These are phyloP conservation scores for Benitochromis conjunctus DNA, from an alignment of 2,113 vertebrate species.

Conservation along the genomic window DNA sequence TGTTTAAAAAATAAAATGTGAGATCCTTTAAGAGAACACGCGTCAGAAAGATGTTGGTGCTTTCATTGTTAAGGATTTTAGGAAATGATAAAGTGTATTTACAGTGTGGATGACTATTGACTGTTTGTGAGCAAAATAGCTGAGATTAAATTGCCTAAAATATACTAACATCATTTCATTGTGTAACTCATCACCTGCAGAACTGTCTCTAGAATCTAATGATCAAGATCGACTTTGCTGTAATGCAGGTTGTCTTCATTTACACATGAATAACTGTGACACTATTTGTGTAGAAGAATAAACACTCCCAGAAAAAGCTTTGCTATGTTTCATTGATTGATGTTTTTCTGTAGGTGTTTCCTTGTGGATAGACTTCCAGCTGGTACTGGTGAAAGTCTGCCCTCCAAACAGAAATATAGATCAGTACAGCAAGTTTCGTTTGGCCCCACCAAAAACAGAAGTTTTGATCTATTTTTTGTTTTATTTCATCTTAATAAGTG, in stretches of 20 bases:
- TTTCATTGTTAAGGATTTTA: background rate
- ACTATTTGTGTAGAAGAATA: background rate
- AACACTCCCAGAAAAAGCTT: accelerated
- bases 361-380: background rate
- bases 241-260: background rate
- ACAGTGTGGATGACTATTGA: background rate
- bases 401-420: background rate
- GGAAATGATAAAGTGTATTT: background rate
- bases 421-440: background rate
- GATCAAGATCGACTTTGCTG: background rate
- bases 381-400: background rate
- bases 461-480: too few species aligned
- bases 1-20: background rate
- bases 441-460: background rate
- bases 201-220: background rate
- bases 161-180: background rate
- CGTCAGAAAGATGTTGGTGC: background rate
- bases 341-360: background rate
- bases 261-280: background rate
- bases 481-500: too few species aligned
- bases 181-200: background rate
- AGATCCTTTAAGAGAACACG: background rate
- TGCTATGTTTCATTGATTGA: background rate
- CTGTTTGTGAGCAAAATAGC: background rate
- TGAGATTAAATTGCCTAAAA: background rate